Base-by-base conservation (phyloP, 2,888 invertebrate genomes). In the Drosophila eohydei region DNA sequence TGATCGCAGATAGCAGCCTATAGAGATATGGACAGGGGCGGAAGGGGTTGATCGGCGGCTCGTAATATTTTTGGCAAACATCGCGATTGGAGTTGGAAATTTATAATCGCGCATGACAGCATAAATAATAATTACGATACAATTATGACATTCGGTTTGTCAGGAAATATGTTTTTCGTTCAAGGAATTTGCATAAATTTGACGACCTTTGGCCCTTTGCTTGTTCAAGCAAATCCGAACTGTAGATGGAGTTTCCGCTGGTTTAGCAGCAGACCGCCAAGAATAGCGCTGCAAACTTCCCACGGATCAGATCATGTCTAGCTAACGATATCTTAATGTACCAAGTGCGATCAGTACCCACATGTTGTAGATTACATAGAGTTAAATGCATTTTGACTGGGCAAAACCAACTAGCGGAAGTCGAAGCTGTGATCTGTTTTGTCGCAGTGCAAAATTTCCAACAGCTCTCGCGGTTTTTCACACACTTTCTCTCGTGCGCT, bases 81-180 rank as follows among this genome's bases (percentile, higher is more conserved):
- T 46, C 40, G 50, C 40, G 50, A 59, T 78, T n/a, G 30, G 14
- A 52, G 32, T 56, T 51, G 51, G 54, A 36, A 28, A 63, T 73
- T 74, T 69, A 63, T 78, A 81, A 90, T 84, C 62, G 40, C 61
- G 71, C 90, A 78, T 91, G 87, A 89, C 81, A 71, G 65, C 90
- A 90, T 90, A 79, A 90, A 91, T 90, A 90, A 91, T 90, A 90
- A 91, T 90, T 91, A 90, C 88, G 86, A 61, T 72, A 74, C 57
- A 84, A 88, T 86, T 90, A 90, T 87, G 88, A 88, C 86, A 73
- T 73, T 56, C 40, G 57, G 66, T 34, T 36, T 61, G 56, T 51
- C 16, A 0, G 52, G 43, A 61, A 59, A 63, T 78, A 51, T 68
- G 44, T 61, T 65, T 64, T 60, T 63, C 16, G 40, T 11, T 44